These are phyloP conservation scores for Hoplodrina ambigua DNA, from an alignment of 2,888 invertebrate genomes.

Conservation along the genomic window DNA sequence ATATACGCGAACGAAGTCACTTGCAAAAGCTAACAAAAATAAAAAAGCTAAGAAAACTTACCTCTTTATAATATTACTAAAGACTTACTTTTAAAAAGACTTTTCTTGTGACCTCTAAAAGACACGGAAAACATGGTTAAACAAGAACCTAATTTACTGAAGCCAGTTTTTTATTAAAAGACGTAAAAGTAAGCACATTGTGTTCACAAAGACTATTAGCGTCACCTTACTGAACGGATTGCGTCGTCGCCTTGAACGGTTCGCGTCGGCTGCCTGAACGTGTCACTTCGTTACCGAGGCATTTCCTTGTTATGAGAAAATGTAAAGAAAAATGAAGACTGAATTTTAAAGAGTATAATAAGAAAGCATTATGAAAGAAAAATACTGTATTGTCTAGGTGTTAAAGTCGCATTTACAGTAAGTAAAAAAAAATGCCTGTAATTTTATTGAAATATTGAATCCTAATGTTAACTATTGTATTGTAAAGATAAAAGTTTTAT, in stretches of 20 bases:
- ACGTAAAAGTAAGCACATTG: not conserved
- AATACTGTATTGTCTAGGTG: too few species aligned
- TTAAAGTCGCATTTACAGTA: too few species aligned
- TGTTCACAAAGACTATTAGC: not conserved
- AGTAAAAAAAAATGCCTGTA: too few species aligned
- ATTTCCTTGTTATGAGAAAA: slow-evolving; percentile 7
- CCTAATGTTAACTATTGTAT: too few species aligned
- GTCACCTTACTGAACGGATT: not conserved
- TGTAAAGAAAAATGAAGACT: not conserved
- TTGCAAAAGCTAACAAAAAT: too few species aligned
- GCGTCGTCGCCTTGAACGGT: not conserved
- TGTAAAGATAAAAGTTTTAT: too few species aligned
- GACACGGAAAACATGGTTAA: not conserved
- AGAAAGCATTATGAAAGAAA: too few species aligned
- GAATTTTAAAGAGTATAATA: not conserved
- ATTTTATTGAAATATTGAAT: too few species aligned
- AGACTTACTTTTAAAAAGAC: not conserved
- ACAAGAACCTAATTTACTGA: not conserved
- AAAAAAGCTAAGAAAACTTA: too few species aligned
- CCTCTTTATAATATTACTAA: too few species aligned
- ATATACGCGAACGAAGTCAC: too few species aligned
- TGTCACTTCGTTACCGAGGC: not conserved
- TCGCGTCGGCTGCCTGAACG: slow-evolving; percentile 4
- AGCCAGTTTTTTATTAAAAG: not conserved
- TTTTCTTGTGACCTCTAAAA: too few species aligned